A percentile compares a stretch with the other conserved stretches of the same genome.
Evolutionary conservation across 2,797 vertebrate genomes (phyloP).

Genomic region (Manis pentadactyla): DNA sequence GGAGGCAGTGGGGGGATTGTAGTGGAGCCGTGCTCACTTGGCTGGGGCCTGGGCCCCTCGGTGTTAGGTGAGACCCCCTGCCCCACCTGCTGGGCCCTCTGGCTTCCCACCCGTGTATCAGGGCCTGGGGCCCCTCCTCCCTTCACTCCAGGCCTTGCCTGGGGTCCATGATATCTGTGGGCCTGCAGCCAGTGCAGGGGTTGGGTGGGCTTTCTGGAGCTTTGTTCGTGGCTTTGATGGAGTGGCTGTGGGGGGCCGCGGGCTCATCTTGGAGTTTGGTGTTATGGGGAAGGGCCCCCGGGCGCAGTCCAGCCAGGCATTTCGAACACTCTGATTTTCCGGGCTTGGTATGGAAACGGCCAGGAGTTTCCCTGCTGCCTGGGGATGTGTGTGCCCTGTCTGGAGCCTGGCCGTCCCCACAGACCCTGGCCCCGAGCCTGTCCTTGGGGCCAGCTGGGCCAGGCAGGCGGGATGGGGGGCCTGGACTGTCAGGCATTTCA

Average conservation of each 20-base stretch:
- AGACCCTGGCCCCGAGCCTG: neutral
- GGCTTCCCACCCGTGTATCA: neutral
- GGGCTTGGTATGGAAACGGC: no score
- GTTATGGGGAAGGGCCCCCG: no score
- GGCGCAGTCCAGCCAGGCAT: no score
- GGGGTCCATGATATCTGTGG: neutral
- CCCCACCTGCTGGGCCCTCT: neutral
- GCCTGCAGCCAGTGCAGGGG: no score
- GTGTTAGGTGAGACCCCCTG: neutral
- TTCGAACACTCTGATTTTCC: no score
- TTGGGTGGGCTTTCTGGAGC: no score
- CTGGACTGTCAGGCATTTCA: neutral
- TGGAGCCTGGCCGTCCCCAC: fast-evolving
- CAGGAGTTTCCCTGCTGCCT: neutral
- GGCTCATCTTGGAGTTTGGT: no score
- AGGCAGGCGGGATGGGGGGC: neutral
- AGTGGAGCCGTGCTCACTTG: no score
- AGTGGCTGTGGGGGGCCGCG: no score
- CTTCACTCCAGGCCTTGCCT: neutral
- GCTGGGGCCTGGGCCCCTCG: no score
- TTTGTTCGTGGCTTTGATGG: no score
- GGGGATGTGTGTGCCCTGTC: neutral
- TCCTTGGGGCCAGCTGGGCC: neutral
- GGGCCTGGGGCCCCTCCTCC: fast-evolving
- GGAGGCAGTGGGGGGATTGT: no score